Conservation (phyloP, 2,113 vertebrate genomes). For the Puffinus mauretanicus region DNA sequence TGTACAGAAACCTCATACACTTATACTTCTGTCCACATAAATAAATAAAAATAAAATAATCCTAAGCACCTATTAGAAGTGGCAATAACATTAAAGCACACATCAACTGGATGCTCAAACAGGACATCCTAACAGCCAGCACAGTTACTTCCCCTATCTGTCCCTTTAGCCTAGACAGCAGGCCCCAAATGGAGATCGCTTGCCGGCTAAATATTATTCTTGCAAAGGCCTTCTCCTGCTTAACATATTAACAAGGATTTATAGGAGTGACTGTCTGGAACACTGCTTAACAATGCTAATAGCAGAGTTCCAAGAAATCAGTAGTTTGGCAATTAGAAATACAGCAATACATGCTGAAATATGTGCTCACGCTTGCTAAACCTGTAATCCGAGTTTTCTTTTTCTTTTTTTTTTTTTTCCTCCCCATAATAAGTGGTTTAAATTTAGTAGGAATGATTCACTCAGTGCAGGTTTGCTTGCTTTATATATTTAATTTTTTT, state of each 20-base stretch:
- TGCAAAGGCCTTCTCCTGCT: constrained; percentile 12
- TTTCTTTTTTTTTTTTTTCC: neutral
- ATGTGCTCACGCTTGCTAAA: constrained; percentile 28
- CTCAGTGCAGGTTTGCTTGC: neutral
- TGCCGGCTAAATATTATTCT: neutral
- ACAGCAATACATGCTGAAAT: neutral
- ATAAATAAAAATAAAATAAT: neutral
- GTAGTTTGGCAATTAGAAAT: constrained; percentile 29
- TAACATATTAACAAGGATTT: constrained; percentile 35
- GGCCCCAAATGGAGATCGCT: neutral
- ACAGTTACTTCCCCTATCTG: neutral
- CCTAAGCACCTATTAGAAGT: neutral
- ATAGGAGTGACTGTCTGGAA: constrained; percentile 46
- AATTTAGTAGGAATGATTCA: constrained; percentile 55
- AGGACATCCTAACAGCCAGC: neutral
- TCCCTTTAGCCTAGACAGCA: neutral
- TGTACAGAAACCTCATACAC: neutral
- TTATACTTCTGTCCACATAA: neutral
- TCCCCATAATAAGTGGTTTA: constrained; percentile 30
- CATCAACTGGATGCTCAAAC: neutral
- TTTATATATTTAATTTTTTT: neutral
- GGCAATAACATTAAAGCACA: neutral
- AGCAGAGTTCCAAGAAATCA: constrained; percentile 51
- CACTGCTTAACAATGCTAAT: constrained; percentile 21
- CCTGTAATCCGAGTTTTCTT: neutral